Evolutionary conservation across 2,888 invertebrate genomes (phyloP).

Genomic region (Meiosimyza platycephala): DNA sequence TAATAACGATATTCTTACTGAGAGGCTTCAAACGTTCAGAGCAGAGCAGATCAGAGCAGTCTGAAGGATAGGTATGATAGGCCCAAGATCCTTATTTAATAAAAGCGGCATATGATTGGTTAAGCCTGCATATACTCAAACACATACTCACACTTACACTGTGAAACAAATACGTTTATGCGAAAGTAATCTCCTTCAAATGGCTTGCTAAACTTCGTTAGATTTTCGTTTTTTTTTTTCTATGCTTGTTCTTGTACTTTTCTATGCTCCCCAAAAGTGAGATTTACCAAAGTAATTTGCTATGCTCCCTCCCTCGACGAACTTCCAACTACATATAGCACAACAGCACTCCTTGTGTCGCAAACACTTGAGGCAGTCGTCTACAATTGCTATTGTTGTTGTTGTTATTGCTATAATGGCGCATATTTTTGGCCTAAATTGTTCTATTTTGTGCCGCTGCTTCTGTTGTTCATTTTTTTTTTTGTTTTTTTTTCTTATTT

Average conservation of each 20-base stretch:
- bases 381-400: too few species aligned
- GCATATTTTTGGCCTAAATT: conserved; percentile 8
- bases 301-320: neutral
- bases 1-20: too few species aligned
- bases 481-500: too few species aligned
- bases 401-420: neutral
- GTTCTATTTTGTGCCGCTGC: neutral
- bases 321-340: neutral
- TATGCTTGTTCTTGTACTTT: neutral
- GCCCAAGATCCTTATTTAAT: too few species aligned
- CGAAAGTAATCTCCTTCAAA: conserved; percentile 4
- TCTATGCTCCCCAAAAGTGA: neutral
- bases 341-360: neutral
- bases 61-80: too few species aligned
- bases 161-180: neutral
- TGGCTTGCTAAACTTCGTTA: conserved; percentile 1
- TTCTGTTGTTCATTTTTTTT: too few species aligned
- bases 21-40: too few species aligned
- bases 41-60: too few species aligned
- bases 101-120: too few species aligned
- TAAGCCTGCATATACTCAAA: too few species aligned
- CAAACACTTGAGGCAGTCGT: neutral
- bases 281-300: neutral
- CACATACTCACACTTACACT: neutral
- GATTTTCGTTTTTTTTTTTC: neutral